Conservation (phyloP, 2,888 invertebrate genomes). For the Hedya salicella region DNA sequence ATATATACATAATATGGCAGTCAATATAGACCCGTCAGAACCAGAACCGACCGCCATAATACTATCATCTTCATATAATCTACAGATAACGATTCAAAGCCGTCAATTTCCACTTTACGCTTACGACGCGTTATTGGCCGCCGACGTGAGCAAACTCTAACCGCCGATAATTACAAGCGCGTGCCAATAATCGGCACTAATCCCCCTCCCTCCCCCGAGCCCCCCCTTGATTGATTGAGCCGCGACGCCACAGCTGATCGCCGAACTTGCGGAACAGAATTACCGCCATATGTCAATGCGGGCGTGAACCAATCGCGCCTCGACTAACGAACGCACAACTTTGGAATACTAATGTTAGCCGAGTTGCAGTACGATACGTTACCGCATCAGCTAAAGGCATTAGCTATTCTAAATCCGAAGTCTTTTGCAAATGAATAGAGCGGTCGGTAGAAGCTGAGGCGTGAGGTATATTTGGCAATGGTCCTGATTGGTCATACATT, state of each 20-base stretch:
- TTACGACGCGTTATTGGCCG: background rate
- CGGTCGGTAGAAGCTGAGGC: too few relatives aligned
- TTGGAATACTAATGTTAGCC: background rate
- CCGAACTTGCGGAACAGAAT: background rate
- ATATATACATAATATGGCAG: too few relatives aligned
- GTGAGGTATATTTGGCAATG: too few relatives aligned
- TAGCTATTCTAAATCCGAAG: background rate
- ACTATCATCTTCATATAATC: too few relatives aligned
- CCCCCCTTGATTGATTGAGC: constrained; percentile 23
- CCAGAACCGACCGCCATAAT: too few relatives aligned
- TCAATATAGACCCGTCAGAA: too few relatives aligned
- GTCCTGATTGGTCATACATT: too few relatives aligned
- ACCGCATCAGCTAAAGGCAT: background rate
- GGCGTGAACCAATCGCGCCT: background rate
- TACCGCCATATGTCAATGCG: constrained; percentile 3
- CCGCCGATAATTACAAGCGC: constrained; percentile 9
- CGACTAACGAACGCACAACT: background rate
- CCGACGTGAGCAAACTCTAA: background rate
- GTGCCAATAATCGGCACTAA: constrained; percentile 20
- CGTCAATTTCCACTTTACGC: background rate
- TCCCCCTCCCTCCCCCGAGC: background rate
- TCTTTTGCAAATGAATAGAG: background rate
- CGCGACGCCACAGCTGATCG: constrained; percentile 3
- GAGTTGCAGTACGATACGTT: background rate
- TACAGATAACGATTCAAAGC: background rate